A percentile compares a stretch with the other conserved stretches of the same genome.
phyloP scores from a whole-genome alignment of 2,113 vertebrate genomes.

The Aegithalos caudatus region DNA sequence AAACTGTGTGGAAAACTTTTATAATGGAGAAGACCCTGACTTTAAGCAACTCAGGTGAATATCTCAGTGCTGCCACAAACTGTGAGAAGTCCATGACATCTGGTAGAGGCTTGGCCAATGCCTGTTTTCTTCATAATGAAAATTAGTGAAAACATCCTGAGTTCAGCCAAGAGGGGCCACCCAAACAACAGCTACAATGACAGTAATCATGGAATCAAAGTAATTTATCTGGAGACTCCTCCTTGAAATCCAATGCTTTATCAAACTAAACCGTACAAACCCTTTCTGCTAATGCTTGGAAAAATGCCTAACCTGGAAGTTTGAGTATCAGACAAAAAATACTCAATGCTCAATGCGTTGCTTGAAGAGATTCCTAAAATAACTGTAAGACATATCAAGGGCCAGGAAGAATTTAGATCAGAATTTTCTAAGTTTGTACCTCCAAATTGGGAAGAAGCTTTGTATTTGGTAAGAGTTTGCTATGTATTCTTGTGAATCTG shows the following conservation, averaged over 20 bases:
- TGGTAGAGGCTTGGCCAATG: not conserved
- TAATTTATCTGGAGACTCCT: not conserved
- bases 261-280: not conserved
- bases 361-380: not conserved
- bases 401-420: not conserved
- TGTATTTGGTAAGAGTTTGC: too few species aligned
- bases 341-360: accelerated
- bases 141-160: not conserved
- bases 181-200: not conserved
- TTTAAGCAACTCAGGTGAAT: not conserved
- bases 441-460: not conserved
- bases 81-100: not conserved
- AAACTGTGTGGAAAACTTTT: not conserved
- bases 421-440: not conserved
- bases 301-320: not conserved
- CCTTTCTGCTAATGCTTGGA: not conserved
- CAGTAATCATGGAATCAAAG: not conserved
- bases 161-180: not conserved
- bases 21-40: not conserved
- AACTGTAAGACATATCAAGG: not conserved
- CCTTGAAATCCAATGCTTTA: not conserved
- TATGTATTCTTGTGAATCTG: not conserved
- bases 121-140: not conserved
- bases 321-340: not conserved
- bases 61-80: not conserved